Base-by-base conservation (phyloP, 2,113 vertebrate species). In the Xiphophorus maculatus region DNA sequence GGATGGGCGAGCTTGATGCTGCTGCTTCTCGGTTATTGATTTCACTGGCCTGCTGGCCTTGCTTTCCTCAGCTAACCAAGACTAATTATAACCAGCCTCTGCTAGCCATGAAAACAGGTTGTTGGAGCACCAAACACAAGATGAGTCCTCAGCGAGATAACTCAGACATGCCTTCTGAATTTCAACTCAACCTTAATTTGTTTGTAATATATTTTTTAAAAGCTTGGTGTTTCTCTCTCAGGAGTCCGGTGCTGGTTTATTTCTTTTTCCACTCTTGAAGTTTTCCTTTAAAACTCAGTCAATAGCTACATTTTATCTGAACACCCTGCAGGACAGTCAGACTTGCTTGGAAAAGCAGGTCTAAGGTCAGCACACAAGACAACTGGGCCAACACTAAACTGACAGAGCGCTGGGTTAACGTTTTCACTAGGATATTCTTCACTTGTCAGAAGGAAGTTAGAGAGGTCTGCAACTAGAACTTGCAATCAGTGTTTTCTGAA, bases 31-130 rank as follows among this genome's bases (percentile, higher is more conserved):
- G 1, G 73, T 86, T 92, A 90, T 92, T 90, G 87, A 92, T 92
- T 90, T 66, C 3, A 1, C 48, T 66, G 76, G 65, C 79, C 89
- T 84, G 81, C 77, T 86, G 81, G 82, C 87, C 87, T 83, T 70
- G 80, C 80, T 76, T 76, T 70, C 68, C 37, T 19, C 13, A 70
- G 73, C 84, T 69, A 54, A 84, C 84, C 76, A 82, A 85, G 77
- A 89, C 86, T 81, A 91, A 90, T 92, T 89, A 87, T 71, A 83
- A 89, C 71, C 80, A 76, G 84, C 71, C 69, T 69, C 80, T 84
- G 69, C 66, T 73, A 64, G 66, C 70, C 69, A 80, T 69, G 54
- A 76, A 74, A 69, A 63, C 32, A 62, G 25, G 30, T 29, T 73
- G 73, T 72, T 74, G 69, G 65, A 63, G 40, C 58, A 76, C 64